phyloP scores from a whole-genome alignment of 2,113 vertebrate species.

The Choloepus hoffmanni region DNA sequence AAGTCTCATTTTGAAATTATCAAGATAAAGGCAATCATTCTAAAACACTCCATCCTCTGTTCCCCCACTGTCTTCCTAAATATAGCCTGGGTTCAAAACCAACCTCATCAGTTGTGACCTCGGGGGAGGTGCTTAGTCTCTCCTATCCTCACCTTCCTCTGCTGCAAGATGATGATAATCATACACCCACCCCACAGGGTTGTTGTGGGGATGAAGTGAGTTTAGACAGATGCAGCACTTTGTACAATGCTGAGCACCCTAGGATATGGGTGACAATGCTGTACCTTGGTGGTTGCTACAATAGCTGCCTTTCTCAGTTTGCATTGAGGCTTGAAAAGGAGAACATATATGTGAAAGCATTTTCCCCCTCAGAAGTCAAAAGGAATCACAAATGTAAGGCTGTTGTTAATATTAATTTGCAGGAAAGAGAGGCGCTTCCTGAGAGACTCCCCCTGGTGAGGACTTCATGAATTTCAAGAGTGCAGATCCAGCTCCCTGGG shows the following conservation, averaged over 20 bases:
- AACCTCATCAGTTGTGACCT: not conserved
- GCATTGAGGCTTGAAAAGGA: not conserved
- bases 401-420: not conserved
- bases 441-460: slow-evolving; percentile 38
- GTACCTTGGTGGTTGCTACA: not conserved
- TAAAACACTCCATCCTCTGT: not conserved
- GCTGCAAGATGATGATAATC: not conserved
- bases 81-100: not conserved
- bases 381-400: not conserved
- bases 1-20: not conserved
- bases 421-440: not conserved
- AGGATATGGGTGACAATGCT: accelerated
- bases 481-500: not conserved
- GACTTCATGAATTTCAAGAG: slow-evolving; percentile 63
- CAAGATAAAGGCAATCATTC: not conserved
- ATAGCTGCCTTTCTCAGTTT: not conserved
- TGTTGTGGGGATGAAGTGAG: not conserved
- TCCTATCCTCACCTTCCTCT: not conserved
- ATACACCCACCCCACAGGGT: not conserved
- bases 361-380: not conserved
- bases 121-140: not conserved
- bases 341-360: not conserved
- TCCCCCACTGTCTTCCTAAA: not conserved
- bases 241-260: not conserved
- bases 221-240: not conserved